A percentile compares a stretch with the other conserved stretches of the same genome.
phyloP scores from a whole-genome alignment of 1,140 invertebrate species.

The Heterodera carotae region DNA sequence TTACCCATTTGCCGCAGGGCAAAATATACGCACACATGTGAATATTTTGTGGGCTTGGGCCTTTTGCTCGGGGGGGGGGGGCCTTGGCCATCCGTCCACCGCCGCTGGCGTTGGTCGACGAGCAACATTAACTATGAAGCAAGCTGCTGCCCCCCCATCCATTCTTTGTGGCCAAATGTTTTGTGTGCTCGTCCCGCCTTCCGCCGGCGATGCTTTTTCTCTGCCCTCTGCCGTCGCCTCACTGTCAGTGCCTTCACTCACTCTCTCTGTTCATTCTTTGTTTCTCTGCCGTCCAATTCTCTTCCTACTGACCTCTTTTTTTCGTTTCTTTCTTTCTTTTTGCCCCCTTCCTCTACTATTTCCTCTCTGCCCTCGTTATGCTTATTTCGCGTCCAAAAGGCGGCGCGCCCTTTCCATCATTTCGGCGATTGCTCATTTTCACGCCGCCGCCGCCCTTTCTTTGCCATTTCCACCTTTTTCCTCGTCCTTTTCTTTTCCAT shows the following conservation, averaged over 20 bases:
- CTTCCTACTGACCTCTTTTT: no score
- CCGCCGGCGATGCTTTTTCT: not conserved
- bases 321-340: not conserved
- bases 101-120: no score
- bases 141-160: not conserved
- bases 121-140: not conserved
- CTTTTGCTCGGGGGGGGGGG: not conserved
- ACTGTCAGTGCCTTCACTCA: no score
- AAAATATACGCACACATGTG: not conserved
- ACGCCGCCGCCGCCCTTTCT: not conserved
- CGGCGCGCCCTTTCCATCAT: not conserved
- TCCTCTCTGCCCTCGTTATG: not conserved
- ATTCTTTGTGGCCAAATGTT: not conserved
- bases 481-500: not conserved
- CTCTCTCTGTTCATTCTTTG: no score
- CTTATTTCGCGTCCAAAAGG: not conserved
- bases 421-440: not conserved
- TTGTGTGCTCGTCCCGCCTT: not conserved
- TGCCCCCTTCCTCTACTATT: not conserved
- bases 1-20: not conserved
- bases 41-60: not conserved
- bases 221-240: not conserved
- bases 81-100: no score
- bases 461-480: not conserved
- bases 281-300: no score